Evolutionary conservation across 2,113 vertebrate species (phyloP).

Genomic region (Pterocles gutturalis): DNA sequence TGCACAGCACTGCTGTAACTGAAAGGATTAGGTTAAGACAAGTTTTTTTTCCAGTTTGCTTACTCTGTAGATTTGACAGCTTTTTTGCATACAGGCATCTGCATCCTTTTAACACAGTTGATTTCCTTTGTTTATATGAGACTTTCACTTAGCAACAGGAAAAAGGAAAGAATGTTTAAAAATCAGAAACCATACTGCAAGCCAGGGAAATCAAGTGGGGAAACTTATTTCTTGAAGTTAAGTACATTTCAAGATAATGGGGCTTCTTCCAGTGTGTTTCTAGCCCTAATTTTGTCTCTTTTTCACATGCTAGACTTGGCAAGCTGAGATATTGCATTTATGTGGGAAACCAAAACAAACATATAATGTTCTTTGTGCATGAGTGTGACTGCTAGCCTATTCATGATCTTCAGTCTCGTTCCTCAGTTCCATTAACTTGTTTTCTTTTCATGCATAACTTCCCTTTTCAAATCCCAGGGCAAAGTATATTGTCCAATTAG

Average conservation of each 20-base stretch:
- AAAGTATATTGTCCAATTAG: background rate
- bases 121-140: constrained; percentile 59
- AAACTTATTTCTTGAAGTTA: constrained; percentile 21
- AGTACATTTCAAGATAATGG: constrained; percentile 26
- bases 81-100: constrained; percentile 62
- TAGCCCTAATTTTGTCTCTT: background rate
- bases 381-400: background rate
- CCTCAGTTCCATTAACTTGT: background rate
- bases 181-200: constrained; percentile 36
- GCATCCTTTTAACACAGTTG: constrained; percentile 52
- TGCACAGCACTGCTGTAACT: background rate
- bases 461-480: background rate
- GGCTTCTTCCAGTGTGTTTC: constrained; percentile 19
- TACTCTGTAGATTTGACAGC: constrained; percentile 61
- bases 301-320: constrained; percentile 1
- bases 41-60: constrained; percentile 43
- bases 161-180: constrained; percentile 31
- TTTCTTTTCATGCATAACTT: constrained; percentile 46
- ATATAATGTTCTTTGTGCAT: background rate
- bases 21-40: constrained; percentile 66
- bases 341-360: background rate
- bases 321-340: background rate
- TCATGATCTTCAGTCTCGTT: background rate
- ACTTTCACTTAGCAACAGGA: constrained; percentile 48
- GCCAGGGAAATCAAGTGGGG: constrained; percentile 31